Evolutionary conservation across 2,888 invertebrate species (phyloP).

Genomic region (Orthosia cruda): DNA sequence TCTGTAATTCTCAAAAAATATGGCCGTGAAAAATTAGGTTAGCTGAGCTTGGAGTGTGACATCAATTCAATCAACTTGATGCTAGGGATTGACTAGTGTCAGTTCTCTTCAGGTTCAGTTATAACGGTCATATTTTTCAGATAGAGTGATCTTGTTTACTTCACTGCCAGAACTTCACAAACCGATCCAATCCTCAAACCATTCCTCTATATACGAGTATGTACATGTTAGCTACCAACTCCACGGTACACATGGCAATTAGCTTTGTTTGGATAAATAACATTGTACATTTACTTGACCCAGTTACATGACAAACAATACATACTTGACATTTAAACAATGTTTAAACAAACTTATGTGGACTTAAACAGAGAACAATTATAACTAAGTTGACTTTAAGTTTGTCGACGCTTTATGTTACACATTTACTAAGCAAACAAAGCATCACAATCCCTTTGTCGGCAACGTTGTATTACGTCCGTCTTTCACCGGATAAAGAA

Average conservation of each 20-base stretch:
- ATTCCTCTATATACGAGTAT: not conserved
- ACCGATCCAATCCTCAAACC: not conserved
- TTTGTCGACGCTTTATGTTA: not conserved
- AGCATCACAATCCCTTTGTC: not conserved
- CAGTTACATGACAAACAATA: constrained; percentile 26
- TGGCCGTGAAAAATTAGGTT: no score
- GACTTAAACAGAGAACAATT: constrained; percentile 26
- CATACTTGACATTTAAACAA: constrained; percentile 19
- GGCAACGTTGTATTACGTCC: not conserved
- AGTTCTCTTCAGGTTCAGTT: not conserved
- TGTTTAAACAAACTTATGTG: constrained; percentile 4
- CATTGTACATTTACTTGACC: constrained; percentile 29
- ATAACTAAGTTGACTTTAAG: not conserved
- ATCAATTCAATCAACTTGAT: no score
- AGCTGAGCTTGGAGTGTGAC: no score
- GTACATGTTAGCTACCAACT: not conserved
- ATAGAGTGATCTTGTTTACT: not conserved
- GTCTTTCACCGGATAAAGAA: no score
- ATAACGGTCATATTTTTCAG: not conserved
- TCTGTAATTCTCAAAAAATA: no score
- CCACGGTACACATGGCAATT: constrained; percentile 5
- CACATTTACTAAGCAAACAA: not conserved
- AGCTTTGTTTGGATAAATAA: constrained; percentile 33
- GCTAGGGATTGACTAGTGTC: no score
- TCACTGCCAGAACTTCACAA: no score